phyloP scores from a whole-genome alignment of 37 sponge, comb jelly and placozoan species.

The Sycon ciliatum region DNA sequence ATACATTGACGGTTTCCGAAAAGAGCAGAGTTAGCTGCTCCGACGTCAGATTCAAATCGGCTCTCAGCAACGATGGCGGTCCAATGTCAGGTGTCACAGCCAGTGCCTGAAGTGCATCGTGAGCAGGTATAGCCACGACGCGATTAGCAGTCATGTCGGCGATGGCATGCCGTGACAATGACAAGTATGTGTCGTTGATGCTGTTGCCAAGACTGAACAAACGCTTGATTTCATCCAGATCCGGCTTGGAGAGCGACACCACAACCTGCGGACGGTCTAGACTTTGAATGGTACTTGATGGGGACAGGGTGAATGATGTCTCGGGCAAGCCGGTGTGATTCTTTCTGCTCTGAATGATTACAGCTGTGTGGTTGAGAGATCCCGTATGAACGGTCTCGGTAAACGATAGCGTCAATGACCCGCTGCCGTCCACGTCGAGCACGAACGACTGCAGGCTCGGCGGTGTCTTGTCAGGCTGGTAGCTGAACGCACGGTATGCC shows the following conservation, averaged over 20 bases:
- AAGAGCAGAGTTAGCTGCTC: constrained; percentile 52
- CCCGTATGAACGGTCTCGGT: constrained; percentile 65
- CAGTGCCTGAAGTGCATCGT: background rate
- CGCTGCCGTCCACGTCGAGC: constrained; percentile 54
- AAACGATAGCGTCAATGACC: constrained; percentile 49
- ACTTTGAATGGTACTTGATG: constrained; percentile 32
- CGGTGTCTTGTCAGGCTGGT: constrained; percentile 68
- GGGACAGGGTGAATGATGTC: constrained; percentile 55
- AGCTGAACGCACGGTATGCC: constrained; percentile 43
- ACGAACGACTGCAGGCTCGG: constrained; percentile 52
- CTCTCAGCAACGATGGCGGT: background rate
- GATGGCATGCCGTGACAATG: constrained; percentile 18
- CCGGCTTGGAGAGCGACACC: constrained; percentile 41
- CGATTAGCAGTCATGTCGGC: background rate
- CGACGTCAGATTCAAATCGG: constrained; percentile 42
- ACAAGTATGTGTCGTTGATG: constrained; percentile 31
- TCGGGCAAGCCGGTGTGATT: constrained; percentile 24
- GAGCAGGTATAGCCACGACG: background rate
- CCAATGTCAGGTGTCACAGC: background rate
- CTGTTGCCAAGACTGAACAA: constrained; percentile 24
- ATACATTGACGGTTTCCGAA: constrained; percentile 54
- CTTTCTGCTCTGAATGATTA: constrained; percentile 49
- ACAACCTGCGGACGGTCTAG: constrained; percentile 32
- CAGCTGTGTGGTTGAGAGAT: constrained; percentile 43
- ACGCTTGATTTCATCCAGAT: constrained; percentile 65